Conservation (phyloP, 2,113 vertebrate species). For the Romanogobio albipinnatus region DNA sequence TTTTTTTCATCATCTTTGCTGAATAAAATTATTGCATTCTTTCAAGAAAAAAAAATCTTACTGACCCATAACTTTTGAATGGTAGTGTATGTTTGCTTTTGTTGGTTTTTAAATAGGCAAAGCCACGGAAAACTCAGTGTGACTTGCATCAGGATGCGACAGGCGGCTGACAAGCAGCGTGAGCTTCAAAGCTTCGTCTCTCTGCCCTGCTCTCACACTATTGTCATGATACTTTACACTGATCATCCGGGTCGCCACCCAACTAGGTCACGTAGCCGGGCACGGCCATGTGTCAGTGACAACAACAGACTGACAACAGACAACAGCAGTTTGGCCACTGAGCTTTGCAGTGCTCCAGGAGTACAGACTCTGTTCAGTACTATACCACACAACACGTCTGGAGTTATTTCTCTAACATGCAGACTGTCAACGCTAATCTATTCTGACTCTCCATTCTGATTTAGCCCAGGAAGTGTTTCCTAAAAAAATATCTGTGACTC, state of each 20-base stretch:
- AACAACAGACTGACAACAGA: too few species aligned
- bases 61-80: not conserved
- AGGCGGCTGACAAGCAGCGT: not conserved
- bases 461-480: slow-evolving; percentile 9
- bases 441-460: slow-evolving; percentile 4
- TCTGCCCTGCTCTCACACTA: slow-evolving; percentile 48
- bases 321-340: slow-evolving; percentile 14
- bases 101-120: not conserved
- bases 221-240: slow-evolving; percentile 61
- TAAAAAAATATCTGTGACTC: slow-evolving; percentile 4
- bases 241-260: slow-evolving; percentile 63
- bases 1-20: too few species aligned
- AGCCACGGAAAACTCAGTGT: not conserved
- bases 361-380: not conserved
- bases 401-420: not conserved
- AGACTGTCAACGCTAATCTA: not conserved
- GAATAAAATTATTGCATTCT: too few species aligned
- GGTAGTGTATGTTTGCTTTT: not conserved
- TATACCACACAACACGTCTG: not conserved
- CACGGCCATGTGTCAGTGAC: slow-evolving; percentile 43
- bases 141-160: not conserved
- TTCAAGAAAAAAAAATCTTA: too few species aligned
- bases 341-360: not conserved
- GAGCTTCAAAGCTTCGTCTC: slow-evolving; percentile 53
- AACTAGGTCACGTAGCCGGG: slow-evolving; percentile 64